Conservation (phyloP, 2,888 invertebrate genomes). For the Phlogophora meticulosa region DNA sequence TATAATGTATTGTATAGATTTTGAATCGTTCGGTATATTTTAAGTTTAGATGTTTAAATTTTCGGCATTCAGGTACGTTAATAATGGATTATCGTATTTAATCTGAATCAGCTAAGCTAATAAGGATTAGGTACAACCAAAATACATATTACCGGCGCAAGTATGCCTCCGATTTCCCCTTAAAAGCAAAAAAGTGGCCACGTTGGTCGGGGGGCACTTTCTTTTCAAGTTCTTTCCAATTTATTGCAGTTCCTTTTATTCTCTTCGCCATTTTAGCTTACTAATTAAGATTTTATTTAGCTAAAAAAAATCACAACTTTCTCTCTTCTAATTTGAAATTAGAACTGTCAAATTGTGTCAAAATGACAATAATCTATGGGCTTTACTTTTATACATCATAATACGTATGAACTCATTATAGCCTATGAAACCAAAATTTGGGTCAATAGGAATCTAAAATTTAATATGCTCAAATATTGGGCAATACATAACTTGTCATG, state of each 20-base stretch:
- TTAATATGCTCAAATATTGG: neutral
- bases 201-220: slow-evolving; percentile 79
- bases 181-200: slow-evolving; percentile 79
- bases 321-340: slow-evolving; percentile 8
- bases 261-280: slow-evolving; percentile 76
- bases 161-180: slow-evolving; percentile 82
- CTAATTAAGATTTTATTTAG: neutral
- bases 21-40: too few relatives aligned
- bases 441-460: neutral
- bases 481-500: neutral
- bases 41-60: too few relatives aligned
- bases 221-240: slow-evolving; percentile 82
- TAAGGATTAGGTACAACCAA: neutral
- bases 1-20: too few relatives aligned
- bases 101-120: neutral
- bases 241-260: slow-evolving; percentile 77
- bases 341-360: slow-evolving; percentile 1
- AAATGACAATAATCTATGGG: slow-evolving; percentile 22
- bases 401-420: too few relatives aligned
- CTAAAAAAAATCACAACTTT: too few relatives aligned
- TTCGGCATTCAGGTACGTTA: neutral
- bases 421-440: neutral
- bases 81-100: neutral
- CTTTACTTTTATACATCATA: slow-evolving; percentile 1
- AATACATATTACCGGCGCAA: slow-evolving; percentile 73